Evolutionary conservation across 2,113 vertebrate species (phyloP), one percentile per base, ranked within the genome.

Genomic region (Campylomormyrus numenius): DNA sequence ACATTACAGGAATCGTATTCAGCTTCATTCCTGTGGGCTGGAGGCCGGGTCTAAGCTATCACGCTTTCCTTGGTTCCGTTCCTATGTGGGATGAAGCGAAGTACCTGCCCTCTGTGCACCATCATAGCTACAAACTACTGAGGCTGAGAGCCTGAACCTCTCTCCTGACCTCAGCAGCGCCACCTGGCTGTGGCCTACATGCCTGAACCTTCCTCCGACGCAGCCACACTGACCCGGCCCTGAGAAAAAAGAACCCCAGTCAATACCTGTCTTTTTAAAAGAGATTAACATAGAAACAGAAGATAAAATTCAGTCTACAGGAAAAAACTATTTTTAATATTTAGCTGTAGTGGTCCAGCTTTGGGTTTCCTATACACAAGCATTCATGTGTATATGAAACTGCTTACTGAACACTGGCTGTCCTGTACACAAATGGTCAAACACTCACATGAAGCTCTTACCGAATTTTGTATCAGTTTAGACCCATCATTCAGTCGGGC

Each of bases 121-220:
- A 24, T 13, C 49, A 5, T 58, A 35, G 19, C 24, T 52, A 80
- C 50, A 87, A 17, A 58, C 49, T 74, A 45, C 21, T 3, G 10
- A 24, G n/a, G 11, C 42, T 48, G 39, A 83, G 31, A 24, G n/a
- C 5, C 19, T 35, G 15, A 19, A 24, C 52, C 31, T 88, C 89
- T 49, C 58, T 21, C 84, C 84, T 53, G 24, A 2, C 21, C 52
- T 49, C 21, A 48, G 83, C 4, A 45, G 48, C 17, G 85, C 45
- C 31, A 11, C 50, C 39, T 87, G 90, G 80, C 89, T 7, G 19
- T 46, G 90, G 91, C 88, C 92, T 94, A 95, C 94, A 95, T 95
- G 88, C 95, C 95, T 90, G 95, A 96, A 88, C 95, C 94, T 90
- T 94, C 94, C 85, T 92, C 92, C 46, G 46, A 46, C 35, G 53